A percentile compares a stretch with the other conserved stretches of the same genome.
These are phyloP conservation scores for Delphinus delphis DNA, from an alignment of 2,113 vertebrate species.

Conservation along the genomic window DNA sequence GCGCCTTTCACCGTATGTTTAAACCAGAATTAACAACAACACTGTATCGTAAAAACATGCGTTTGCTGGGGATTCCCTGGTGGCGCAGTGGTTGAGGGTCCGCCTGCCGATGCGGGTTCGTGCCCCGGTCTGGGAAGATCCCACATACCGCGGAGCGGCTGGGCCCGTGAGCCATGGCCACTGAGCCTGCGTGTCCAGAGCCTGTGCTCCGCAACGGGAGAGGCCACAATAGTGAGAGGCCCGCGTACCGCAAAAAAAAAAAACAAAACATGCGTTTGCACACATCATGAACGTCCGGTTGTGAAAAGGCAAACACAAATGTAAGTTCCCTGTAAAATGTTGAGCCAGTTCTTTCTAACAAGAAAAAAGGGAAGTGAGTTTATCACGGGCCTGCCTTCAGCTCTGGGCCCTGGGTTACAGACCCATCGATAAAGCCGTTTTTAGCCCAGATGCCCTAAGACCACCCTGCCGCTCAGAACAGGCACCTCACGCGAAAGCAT, in stretches of 20 bases:
- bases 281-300: accelerated
- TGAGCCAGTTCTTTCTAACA: neutral
- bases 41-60: neutral
- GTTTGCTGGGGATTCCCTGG: neutral
- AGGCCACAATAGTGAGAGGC: too few species aligned
- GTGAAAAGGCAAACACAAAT: neutral
- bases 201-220: too few species aligned
- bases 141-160: too few species aligned
- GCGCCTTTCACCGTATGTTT: neutral
- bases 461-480: neutral
- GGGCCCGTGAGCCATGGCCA: too few species aligned
- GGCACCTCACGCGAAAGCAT: neutral
- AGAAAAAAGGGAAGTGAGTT: neutral
- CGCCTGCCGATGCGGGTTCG: too few species aligned
- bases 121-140: too few species aligned
- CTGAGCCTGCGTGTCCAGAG: too few species aligned
- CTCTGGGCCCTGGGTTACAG: neutral
- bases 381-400: neutral
- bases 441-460: neutral
- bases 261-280: neutral
- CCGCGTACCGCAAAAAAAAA: too few species aligned
- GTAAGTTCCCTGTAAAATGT: neutral
- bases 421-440: neutral
- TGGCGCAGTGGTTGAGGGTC: too few species aligned
- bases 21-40: neutral